Conservation (phyloP, 37 sponge, comb jelly and placozoan species). For the Axinella damicornis region DNA sequence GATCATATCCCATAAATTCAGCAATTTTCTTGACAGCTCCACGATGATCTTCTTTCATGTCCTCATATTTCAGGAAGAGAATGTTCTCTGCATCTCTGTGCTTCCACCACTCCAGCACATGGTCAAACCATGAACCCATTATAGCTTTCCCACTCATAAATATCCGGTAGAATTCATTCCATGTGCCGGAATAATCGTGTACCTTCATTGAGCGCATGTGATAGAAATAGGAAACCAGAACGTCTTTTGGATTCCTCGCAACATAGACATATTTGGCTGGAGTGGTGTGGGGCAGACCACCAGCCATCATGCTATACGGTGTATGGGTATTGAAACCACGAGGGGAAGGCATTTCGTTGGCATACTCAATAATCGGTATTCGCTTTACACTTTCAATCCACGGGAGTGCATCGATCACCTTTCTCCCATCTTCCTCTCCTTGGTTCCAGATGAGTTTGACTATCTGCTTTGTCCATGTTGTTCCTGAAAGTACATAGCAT, state of each 20-base stretch:
- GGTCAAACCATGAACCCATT: conserved; percentile 64
- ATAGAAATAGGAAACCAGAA: conserved; percentile 43
- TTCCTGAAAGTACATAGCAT: not conserved
- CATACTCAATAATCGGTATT: not conserved
- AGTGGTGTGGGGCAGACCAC: conserved; percentile 29
- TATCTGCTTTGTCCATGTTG: not conserved
- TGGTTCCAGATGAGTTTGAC: conserved; percentile 6
- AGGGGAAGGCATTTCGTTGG: conserved; percentile 30
- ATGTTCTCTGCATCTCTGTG: conserved; percentile 50
- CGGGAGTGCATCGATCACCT: too few relatives aligned
- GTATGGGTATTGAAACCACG: conserved; percentile 58
- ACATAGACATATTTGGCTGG: conserved; percentile 61
- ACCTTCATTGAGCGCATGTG: not conserved
- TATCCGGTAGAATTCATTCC: not conserved
- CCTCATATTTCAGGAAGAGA: conserved; percentile 69
- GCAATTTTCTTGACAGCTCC: conserved; percentile 23
- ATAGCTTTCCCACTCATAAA: conserved; percentile 1
- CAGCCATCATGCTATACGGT: conserved; percentile 34
- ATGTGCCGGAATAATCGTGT: not conserved
- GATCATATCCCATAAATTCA: conserved; percentile 35
- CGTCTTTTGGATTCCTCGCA: conserved; percentile 71
- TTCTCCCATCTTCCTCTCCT: not conserved
- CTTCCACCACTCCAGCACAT: conserved; percentile 60
- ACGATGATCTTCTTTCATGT: conserved; percentile 48
- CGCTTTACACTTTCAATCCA: not conserved